Base-by-base conservation (phyloP, 2,888 invertebrate species). In the Catocala sponsa region DNA sequence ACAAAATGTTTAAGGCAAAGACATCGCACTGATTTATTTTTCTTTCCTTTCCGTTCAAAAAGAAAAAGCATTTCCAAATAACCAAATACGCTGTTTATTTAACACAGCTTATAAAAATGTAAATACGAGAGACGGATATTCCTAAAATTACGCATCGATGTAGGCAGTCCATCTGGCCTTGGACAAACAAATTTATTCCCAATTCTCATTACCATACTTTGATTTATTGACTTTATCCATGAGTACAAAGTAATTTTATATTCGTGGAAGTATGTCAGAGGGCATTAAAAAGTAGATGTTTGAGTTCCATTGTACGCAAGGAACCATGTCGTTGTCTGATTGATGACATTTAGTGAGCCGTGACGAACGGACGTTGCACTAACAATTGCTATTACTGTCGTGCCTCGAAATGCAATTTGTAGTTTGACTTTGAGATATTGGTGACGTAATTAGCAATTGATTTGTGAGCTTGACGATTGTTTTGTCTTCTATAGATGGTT, bases 321-420 rank as follows among this genome's bases (percentile, higher is more conserved):
- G 72, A 71, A 72, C 47, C 72, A 56, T 79, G 59, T 65, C 77
- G 62, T 48, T 64, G 56, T 59, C 67, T 74, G 86, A 85, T 84
- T 73, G 85, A 82, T 72, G 77, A 67, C 59, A 59, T 67, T 33
- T 62, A 68, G 60, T 76, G 83, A 80, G 70, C 83, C 84, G 74
- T 80, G 80, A 75, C 83, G 73, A 55, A 67, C 75, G 74, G 77
- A 72, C 74, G 71, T 70, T 70, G 70, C 76, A 72, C 70, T 63
- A 76, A 73, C 76, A 66, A 70, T 68, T 63, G 65, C 69, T 65
- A 65, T 65, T 63, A 57, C 52, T 63, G 47, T 65, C 54, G 50
- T 52, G 53, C 61, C 51, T 43, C 61, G 53, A 57, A 71, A 74
- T 77, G 77, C 74, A 77, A 77, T 82, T 80, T 72, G 72, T 72